Evolutionary conservation across 2,888 invertebrate genomes (phyloP).

Genomic region (Eudemis profundana): DNA sequence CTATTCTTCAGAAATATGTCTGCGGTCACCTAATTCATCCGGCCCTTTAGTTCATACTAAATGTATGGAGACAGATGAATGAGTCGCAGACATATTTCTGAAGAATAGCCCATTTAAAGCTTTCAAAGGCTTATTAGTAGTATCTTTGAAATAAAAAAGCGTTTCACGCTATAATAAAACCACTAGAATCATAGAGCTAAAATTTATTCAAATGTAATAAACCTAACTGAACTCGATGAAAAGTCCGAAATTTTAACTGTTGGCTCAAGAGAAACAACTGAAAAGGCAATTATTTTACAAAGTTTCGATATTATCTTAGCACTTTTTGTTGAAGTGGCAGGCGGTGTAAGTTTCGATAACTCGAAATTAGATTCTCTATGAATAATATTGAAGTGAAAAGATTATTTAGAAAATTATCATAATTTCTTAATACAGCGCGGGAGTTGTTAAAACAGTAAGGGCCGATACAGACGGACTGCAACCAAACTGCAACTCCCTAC

Average conservation of each 20-base stretch:
- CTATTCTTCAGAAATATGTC: no score
- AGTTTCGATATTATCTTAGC: constrained; percentile 11
- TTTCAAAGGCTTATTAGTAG: no score
- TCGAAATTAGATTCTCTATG: constrained; percentile 7
- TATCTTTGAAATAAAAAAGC: no score
- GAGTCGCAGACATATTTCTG: no score
- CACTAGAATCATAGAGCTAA: neutral
- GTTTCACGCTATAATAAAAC: neutral
- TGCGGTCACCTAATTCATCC: no score
- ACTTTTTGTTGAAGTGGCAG: constrained; percentile 8
- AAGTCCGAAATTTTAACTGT: constrained; percentile 13
- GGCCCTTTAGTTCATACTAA: no score
- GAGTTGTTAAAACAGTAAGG: no score
- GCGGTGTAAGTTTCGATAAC: constrained; percentile 9
- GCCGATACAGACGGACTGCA: no score
- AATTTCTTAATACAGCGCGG: no score
- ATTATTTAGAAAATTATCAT: neutral
- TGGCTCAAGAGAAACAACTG: constrained; percentile 10
- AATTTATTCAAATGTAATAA: constrained; percentile 10
- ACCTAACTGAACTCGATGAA: constrained; percentile 3
- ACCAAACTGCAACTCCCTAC: no score
- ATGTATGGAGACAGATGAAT: no score
- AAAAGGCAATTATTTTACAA: constrained; percentile 14
- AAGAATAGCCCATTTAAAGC: no score
- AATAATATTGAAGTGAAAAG: constrained; percentile 3